Percentiles rank a stretch among this genome's conserved stretches.
phyloP scores from a whole-genome alignment of 2,797 vertebrate genomes.

The Eulemur rubriventer region DNA sequence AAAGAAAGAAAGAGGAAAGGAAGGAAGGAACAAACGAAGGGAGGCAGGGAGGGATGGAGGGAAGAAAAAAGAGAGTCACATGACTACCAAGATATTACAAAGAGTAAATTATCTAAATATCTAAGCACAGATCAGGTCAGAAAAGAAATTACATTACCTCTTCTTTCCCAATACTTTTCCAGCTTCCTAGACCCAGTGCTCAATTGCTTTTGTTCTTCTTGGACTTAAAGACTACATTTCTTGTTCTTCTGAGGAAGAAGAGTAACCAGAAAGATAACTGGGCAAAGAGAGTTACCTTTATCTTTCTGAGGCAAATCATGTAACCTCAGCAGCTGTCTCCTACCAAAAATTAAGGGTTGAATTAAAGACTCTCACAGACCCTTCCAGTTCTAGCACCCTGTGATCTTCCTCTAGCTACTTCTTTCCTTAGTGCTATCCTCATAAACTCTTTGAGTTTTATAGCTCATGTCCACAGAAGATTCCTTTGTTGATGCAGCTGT shows the following conservation, averaged over 20 bases:
- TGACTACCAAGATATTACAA: background rate
- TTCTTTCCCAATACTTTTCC: background rate
- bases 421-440: background rate
- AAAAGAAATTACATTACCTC: background rate
- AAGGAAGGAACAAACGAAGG: no score
- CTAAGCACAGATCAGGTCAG: background rate
- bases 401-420: background rate
- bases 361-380: background rate
- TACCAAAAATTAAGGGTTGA: background rate
- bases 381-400: background rate
- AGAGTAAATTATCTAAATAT: background rate
- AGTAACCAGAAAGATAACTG: background rate
- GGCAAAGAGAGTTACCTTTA: background rate
- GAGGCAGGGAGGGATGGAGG: no score
- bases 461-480: background rate
- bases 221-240: background rate
- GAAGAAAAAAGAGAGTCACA: background rate
- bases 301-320: background rate
- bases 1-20: no score
- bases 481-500: background rate
- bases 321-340: background rate
- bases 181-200: background rate
- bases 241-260: background rate
- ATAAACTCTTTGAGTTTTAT: background rate
- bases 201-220: background rate